Base-by-base conservation (phyloP, 2,113 vertebrate species). In the Corvus hawaiiensis region DNA sequence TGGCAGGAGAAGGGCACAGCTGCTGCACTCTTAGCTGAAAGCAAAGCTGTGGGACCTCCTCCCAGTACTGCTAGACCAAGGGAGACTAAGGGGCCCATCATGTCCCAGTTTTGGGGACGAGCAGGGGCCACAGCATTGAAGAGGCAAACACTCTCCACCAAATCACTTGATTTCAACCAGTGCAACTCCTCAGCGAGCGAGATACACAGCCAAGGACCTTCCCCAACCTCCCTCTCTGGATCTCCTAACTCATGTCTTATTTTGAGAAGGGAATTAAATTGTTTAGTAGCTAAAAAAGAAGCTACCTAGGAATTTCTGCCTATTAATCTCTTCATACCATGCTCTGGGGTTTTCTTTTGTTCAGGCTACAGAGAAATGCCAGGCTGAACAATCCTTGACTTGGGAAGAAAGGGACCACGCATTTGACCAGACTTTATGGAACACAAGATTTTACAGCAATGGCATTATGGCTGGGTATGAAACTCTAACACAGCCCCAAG, bases 391-490 rank as follows among this genome's bases (percentile, higher is more conserved):
- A 56, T 14, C 9, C 35, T 7, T 1, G 1, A 3, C n/a, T 33
- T 1, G 0, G 44, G 26, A 63, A 22, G n/a, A 62, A 84, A 78
- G 27, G 10, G 30, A 71, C 10, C 13, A 16, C 0, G 0, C 18
- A 51, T 69, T 13, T 2, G 3, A 33, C 26, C 1, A 0, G n/a
- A 54, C 44, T 68, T 75, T 2, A 71, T 24, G 44, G 64, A 78
- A 87, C 9, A 20, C 6, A 69, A 64, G 37, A 49, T 61, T 84
- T 89, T 75, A 49, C 39, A 91, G 21, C 8, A 74, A 44, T 10
- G 21, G 6, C 17, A 37, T 59, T 32, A 59, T 15, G 35, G 43
- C 18, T 71, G 35, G 15, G 23, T 48, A 35, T 56, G 48, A 68
- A 55, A 52, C 21, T 37, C 16, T 52, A 88, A 73, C n/a, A 22